Base-by-base conservation (phyloP, 1,140 invertebrate species). In the Nymphalis io region DNA sequence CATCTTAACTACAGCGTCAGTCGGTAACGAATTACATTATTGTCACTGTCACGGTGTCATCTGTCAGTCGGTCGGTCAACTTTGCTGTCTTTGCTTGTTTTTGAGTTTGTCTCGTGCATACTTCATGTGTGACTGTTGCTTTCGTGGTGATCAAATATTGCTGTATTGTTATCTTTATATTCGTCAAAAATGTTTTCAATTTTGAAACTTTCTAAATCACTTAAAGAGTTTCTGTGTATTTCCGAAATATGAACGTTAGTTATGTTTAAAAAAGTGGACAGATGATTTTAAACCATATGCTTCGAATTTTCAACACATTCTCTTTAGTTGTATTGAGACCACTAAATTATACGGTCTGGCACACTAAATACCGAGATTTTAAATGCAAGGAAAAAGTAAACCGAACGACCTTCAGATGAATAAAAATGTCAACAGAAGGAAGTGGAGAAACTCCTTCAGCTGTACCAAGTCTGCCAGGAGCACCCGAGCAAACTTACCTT, bases 401-500 rank as follows among this genome's bases (percentile, higher is more conserved):
- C 65, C 62, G 73, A 78, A 80, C 74, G 71, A 81, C 77, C 76
- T 83, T 81, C 87, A 90, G 80, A 93, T 93, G 92, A 86, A 76
- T 88, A 89, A 93, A 91, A 85, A 93, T 93, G 92, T 92, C 92
- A 89, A 87, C 91, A 91, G 89, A 91, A 88, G 91, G 90, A 86
- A 92, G 89, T 79, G 90, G 92, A 91, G 92, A 92, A 82, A 92
- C 85, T 83, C 83, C 90, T 80, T 83, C 87, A 78, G 83, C 77
- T 60, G 85, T 86, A 75, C 85, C 87, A 77, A 90, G 86, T 81
- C 84, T 89, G 70, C 87, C 87, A 62, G 89, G 88, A 60, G 93
- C 93, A 66, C 93, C 93, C 64, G 93, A 93, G 76, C 93, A 93
- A 64, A 93, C 93, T 4, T 94, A 94, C 74, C 81, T 94, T 61